Evolutionary conservation across 2,888 invertebrate species (phyloP), one percentile per base, ranked within the genome.

Genomic region (Pyrochroa serraticornis): DNA sequence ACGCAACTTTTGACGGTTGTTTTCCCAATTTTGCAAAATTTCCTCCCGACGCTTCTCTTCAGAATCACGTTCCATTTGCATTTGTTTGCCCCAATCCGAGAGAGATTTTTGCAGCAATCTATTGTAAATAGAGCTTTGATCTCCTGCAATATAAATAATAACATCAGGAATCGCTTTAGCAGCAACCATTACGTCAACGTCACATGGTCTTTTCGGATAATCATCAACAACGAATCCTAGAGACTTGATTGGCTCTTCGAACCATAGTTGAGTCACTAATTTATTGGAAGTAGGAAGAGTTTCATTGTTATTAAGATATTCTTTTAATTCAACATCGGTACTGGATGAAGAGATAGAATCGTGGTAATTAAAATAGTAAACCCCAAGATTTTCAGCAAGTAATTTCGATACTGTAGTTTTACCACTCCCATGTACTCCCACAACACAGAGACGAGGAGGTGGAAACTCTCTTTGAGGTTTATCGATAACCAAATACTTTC

Each of bases 211-310:
- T 71, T 80, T 83, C 6, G 88, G 88, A 76, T 85, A 88, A 47
- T 84, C 85, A 72, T 87, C 86, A 35, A 88, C 71, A 36, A 87
- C 78, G 70, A 87, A 80, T 3, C 87, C 87, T 10, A 74, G 76
- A 3, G 72, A 67, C 12, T 72, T 75, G 68, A 79, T 82, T 0
- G 86, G 84, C 45, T 81, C 73, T 45, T 81, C 71, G 67, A 82
- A 82, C 86, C 86, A 87, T 30, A 83, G 75, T 64, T 79, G 79
- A 1, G 14, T n/a, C n/a, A 30, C 30, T 14, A 43, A 45, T 34
- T 45, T 34, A 6, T 32, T 6, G 13, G 32, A n/a, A 55, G 31
- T 10, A 14, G 14, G 5, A 5, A 22, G 10, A 22, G 45, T 37
- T 9, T 60, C 36, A 10, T 55, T 46, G 1, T 51, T 47, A 5